phyloP scores from a whole-genome alignment of 2,113 vertebrate genomes.

The Cynopterus brachyotis region DNA sequence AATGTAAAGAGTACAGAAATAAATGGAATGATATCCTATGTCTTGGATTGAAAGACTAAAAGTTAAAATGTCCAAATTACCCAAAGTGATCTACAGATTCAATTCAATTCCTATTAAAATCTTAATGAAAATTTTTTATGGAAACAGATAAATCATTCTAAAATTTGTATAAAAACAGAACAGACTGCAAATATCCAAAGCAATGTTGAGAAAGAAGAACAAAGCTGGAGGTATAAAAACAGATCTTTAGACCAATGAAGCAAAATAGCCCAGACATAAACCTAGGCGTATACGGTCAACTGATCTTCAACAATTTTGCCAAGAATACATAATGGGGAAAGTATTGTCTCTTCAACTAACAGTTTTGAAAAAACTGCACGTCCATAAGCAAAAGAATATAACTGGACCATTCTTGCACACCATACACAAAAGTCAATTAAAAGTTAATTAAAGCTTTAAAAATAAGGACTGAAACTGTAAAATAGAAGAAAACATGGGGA shows the following conservation, averaged over 20 bases:
- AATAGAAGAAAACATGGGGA: background rate
- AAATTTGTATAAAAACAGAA: background rate
- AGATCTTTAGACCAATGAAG: background rate
- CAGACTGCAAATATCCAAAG: background rate
- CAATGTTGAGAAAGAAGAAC: background rate
- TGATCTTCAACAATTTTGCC: background rate
- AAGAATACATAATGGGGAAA: background rate
- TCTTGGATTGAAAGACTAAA: background rate
- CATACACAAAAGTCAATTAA: background rate
- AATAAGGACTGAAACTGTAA: background rate
- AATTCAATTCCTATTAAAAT: background rate
- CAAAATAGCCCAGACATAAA: background rate
- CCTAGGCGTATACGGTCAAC: background rate
- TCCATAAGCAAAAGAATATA: background rate
- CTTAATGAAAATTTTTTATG: background rate
- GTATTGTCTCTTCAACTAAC: background rate
- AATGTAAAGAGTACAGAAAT: background rate
- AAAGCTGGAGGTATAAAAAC: background rate
- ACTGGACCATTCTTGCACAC: background rate
- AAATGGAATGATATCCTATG: background rate
- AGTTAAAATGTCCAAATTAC: background rate
- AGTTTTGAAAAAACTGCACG: background rate
- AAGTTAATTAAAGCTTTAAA: background rate
- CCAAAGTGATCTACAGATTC: background rate
- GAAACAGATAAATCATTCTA: background rate